These are phyloP conservation scores for Ethmia dodecea DNA, from an alignment of 2,888 invertebrate genomes.

Conservation along the genomic window DNA sequence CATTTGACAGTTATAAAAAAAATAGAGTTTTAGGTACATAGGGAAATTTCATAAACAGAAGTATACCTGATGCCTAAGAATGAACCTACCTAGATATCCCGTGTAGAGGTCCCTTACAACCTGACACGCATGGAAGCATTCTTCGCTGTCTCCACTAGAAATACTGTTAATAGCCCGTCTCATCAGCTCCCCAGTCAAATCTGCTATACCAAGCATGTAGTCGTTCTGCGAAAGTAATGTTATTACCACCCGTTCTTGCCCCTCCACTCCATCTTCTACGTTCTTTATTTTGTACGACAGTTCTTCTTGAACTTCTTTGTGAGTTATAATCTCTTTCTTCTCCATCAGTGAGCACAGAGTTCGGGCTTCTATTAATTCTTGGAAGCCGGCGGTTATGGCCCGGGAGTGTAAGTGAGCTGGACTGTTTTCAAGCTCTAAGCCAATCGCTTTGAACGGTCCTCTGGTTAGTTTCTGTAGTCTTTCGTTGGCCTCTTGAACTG, in stretches of 20 bases:
- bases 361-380: conserved; percentile 92
- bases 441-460: conserved; percentile 77
- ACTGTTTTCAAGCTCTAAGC: conserved; percentile 82
- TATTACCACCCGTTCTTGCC: conserved; percentile 31
- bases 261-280: conserved; percentile 22
- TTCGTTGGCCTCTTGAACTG: conserved; percentile 73
- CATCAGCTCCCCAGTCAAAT: conserved; percentile 95
- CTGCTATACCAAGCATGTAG: conserved; percentile 87
- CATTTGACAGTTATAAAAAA: too few species aligned
- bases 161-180: conserved; percentile 90
- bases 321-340: conserved; percentile 77
- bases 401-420: conserved; percentile 77
- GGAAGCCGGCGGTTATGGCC: conserved; percentile 69
- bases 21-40: too few species aligned
- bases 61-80: too few species aligned
- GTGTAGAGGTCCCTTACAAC: conserved; percentile 83
- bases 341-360: conserved; percentile 86
- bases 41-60: too few species aligned
- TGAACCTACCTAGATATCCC: conserved; percentile 79
- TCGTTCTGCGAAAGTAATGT: conserved; percentile 67
- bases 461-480: conserved; percentile 80
- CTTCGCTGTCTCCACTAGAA: conserved; percentile 84
- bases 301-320: conserved; percentile 74
- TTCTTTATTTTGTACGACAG: conserved; percentile 55
- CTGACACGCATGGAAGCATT: conserved; percentile 83